Percentiles rank a stretch among this genome's conserved stretches.
These are phyloP conservation scores for Tetrao urogallus DNA, from an alignment of 2,113 vertebrate genomes.

Conservation along the genomic window DNA sequence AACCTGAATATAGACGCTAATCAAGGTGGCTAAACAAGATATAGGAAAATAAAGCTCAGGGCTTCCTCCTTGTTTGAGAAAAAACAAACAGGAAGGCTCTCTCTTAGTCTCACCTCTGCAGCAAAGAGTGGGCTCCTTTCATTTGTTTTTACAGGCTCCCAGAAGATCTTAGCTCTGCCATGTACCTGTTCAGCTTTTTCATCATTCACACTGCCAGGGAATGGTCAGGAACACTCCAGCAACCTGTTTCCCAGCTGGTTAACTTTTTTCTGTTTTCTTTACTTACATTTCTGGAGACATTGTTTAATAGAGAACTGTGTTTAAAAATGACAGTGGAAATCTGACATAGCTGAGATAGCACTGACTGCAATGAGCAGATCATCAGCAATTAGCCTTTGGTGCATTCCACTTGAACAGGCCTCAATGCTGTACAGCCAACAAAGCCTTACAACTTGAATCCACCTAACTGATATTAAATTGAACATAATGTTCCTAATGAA, in stretches of 20 bases:
- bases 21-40: constrained; percentile 64
- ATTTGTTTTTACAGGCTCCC: neutral
- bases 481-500: neutral
- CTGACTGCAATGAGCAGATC: neutral
- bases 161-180: neutral
- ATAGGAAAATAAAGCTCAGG: constrained; percentile 61
- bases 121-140: neutral
- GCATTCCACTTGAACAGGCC: neutral
- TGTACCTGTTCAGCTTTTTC: constrained; percentile 51
- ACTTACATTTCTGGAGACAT: neutral
- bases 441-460: neutral
- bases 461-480: neutral
- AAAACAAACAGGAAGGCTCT: constrained; percentile 55
- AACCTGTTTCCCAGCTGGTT: neutral
- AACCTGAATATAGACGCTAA: constrained; percentile 28
- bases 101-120: constrained; percentile 21
- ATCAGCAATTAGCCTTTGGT: neutral
- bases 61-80: constrained; percentile 59
- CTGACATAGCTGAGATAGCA: neutral
- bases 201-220: neutral
- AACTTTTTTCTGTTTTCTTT: neutral
- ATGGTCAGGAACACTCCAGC: neutral
- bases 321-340: neutral
- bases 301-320: neutral
- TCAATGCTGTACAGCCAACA: neutral